A percentile compares a stretch with the other conserved stretches of the same genome.
phyloP scores from a whole-genome alignment of 2,888 invertebrate species.

The Ischnura elegans region DNA sequence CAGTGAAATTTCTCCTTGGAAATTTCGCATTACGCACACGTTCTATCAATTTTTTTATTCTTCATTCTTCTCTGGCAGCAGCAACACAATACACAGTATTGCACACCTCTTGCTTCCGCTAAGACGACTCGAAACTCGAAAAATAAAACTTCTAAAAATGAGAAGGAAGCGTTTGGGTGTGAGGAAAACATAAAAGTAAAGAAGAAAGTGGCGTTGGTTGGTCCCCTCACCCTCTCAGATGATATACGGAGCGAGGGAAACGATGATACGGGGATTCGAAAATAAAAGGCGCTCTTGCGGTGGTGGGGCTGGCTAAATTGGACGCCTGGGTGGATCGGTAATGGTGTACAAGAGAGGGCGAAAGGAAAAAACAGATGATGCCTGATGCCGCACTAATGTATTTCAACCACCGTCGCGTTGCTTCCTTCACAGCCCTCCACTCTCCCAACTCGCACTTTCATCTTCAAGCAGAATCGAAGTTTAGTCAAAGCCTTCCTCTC shows the following conservation, averaged over 20 bases:
- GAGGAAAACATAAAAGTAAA: background rate
- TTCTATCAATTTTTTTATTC: too few relatives aligned
- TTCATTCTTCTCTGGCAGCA: too few relatives aligned
- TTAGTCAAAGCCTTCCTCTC: too few relatives aligned
- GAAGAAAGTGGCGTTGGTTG: background rate
- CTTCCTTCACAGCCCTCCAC: background rate
- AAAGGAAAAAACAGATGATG: background rate
- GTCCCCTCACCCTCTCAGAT: background rate
- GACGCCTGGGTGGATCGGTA: background rate
- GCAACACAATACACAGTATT: too few relatives aligned
- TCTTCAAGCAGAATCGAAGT: too few relatives aligned
- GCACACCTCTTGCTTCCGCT: too few relatives aligned
- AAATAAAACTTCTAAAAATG: too few relatives aligned
- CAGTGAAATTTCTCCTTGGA: too few relatives aligned
- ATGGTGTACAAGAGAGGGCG: background rate
- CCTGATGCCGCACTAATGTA: constrained; percentile 13
- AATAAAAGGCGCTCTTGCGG: background rate
- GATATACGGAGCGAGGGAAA: constrained; percentile 1
- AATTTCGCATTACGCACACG: too few relatives aligned
- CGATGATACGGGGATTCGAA: constrained; percentile 47
- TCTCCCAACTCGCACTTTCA: too few relatives aligned
- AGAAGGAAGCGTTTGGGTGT: background rate
- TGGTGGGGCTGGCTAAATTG: background rate
- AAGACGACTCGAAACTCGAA: too few relatives aligned
- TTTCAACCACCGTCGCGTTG: background rate